These are phyloP conservation scores for Cosmia pyralina DNA, from an alignment of 2,888 invertebrate species.

Conservation along the genomic window DNA sequence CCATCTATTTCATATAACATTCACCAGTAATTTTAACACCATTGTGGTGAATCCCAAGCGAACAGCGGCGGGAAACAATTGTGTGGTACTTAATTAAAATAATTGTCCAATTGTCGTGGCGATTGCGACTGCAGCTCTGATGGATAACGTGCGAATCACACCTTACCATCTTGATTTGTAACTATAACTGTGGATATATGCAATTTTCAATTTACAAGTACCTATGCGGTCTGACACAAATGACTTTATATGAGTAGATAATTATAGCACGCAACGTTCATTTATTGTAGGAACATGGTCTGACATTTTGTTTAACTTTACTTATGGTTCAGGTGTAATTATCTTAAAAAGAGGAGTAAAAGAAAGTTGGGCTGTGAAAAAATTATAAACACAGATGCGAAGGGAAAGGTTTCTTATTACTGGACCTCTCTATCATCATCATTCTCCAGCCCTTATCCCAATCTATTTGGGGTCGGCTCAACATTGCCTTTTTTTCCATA, in stretches of 20 bases:
- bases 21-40: conserved; percentile 60
- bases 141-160: conserved; percentile 72
- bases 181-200: conserved; percentile 62
- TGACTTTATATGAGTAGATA: conserved; percentile 56
- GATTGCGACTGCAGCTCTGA: conserved; percentile 69
- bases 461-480: too few species aligned
- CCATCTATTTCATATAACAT: conserved; percentile 65
- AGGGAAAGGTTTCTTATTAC: neutral
- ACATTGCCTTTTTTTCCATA: too few species aligned
- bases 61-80: conserved; percentile 71
- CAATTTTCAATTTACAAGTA: conserved; percentile 53
- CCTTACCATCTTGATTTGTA: conserved; percentile 71
- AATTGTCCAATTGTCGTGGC: conserved; percentile 77
- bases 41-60: conserved; percentile 66
- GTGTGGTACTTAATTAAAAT: conserved; percentile 76
- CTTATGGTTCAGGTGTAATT: conserved; percentile 22
- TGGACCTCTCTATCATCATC: neutral
- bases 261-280: conserved; percentile 21
- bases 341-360: conserved; percentile 24
- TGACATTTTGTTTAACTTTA: conserved; percentile 33
- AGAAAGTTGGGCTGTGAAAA: conserved; percentile 15
- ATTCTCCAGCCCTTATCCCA: too few species aligned
- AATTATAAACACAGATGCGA: neutral
- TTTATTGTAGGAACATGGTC: conserved; percentile 17
- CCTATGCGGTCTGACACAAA: conserved; percentile 42